These are phyloP conservation scores for Psittacula derbiana DNA, from an alignment of 2,797 vertebrate species.

Conservation along the genomic window DNA sequence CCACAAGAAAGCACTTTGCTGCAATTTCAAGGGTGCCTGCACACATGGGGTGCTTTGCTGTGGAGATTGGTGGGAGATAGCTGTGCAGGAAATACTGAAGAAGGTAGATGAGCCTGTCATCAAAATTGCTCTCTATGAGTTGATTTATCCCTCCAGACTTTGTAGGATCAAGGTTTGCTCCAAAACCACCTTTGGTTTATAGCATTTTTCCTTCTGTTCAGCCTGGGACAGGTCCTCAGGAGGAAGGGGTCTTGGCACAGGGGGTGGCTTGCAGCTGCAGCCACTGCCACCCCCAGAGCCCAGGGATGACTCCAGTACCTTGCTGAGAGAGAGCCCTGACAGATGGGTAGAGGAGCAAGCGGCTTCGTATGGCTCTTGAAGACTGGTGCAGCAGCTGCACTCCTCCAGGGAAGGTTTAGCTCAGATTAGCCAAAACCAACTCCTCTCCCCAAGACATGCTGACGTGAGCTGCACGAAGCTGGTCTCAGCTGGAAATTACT, in stretches of 20 bases:
- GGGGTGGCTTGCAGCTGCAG: background rate
- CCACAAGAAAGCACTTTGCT: background rate
- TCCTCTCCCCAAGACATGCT: background rate
- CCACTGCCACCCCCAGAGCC: background rate
- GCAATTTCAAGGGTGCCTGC: background rate
- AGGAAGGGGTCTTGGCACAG: background rate
- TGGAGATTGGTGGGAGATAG: background rate
- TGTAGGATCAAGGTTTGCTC: background rate
- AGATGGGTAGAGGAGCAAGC: slow-evolving; percentile 7
- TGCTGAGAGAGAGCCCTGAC: background rate
- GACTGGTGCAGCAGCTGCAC: slow-evolving; percentile 45
- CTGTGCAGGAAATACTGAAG: background rate
- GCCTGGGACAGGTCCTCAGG: background rate
- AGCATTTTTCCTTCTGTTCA: background rate
- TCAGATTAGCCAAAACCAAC: slow-evolving; percentile 51
- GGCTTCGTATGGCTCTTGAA: background rate
- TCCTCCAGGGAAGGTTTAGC: slow-evolving; percentile 50
- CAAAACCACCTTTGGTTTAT: background rate
- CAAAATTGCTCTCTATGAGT: background rate
- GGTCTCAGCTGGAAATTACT: slow-evolving; percentile 45
- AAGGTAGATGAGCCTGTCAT: background rate
- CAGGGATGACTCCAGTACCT: background rate
- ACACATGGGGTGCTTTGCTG: background rate
- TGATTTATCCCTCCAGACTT: background rate
- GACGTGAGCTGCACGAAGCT: background rate